Evolutionary conservation across 30 jellyfish, hydroid and myxozoan genomes (phyloP), one percentile per base, ranked within the genome.

Genomic region (Hydractinia echinata): DNA sequence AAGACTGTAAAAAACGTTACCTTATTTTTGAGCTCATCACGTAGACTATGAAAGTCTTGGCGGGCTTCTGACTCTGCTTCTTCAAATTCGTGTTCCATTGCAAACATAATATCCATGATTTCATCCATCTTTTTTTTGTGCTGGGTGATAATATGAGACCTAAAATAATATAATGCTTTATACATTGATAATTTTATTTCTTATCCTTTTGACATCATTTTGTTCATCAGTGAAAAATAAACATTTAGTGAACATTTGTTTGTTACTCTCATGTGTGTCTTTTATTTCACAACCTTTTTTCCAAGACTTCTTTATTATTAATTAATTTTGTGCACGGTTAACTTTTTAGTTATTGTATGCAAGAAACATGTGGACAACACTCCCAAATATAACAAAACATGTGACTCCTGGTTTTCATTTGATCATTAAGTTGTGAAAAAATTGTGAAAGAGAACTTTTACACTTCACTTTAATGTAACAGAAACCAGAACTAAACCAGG

Each of bases 1-100:
- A 30, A 30, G 2, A 64, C 19, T 64, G 74, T 44, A 7, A 5
- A 8, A 71, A 71, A 30, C 18, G 2, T 15, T 53, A 90, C 97
- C 97, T 90, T 90, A 83, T 90, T 86, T 70, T 90, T 90, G 51
- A 90, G 82, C 81, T 90, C 97, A 81, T 90, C 97, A 48, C 95
- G 87, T 16, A 90, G 61, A 66, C 95, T 85, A 54, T 90, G 97
- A 50, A 90, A 90, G 53, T 86, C 97, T 79, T 90, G 97, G 51
- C 79, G 83, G 4, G 97, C 97, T 16, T 90, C 97, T 62, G 58
- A 55, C 61, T 90, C 96, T 50, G 94, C 89, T 67, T 90, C 97
- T 77, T 90, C 95, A 83, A 87, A 81, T 49, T 90, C 95, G 5
- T 86, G 89, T 39, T 90, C 97, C 97, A 90, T 90, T 10, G 97